A percentile compares a stretch with the other conserved stretches of the same genome.
Conservation (phyloP, 2,888 invertebrate species). For the Andrena hattorfiana region DNA sequence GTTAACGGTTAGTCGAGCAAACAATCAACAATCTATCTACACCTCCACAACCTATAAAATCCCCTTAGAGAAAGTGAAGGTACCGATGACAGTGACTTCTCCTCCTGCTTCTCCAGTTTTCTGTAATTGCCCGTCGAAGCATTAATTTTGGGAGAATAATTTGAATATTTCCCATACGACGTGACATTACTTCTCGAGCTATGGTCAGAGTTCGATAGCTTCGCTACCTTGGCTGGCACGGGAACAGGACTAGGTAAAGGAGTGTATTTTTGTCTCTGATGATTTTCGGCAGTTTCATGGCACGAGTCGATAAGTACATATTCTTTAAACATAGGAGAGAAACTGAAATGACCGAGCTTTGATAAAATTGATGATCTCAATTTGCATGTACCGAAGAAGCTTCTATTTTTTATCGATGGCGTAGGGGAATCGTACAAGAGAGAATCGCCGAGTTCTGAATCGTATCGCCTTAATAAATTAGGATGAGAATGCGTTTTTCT, state of each 20-base stretch:
- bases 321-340: conserved; percentile 76
- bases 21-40: conserved; percentile 15
- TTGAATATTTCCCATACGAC: conserved; percentile 49
- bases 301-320: conserved; percentile 70
- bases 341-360: conserved; percentile 76
- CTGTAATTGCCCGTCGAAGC: conserved; percentile 54
- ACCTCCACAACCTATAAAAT: conserved; percentile 38
- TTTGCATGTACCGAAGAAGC: conserved; percentile 65
- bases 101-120: conserved; percentile 65
- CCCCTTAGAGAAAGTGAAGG: conserved; percentile 58
- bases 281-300: conserved; percentile 55
- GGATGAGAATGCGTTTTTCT: conserved; percentile 74
- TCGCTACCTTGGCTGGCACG: conserved; percentile 74
- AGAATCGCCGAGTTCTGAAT: conserved; percentile 57
- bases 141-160: conserved; percentile 40
- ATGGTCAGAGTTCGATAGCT: conserved; percentile 67
- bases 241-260: conserved; percentile 75
- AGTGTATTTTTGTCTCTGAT: conserved; percentile 74
- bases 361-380: conserved; percentile 72
- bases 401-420: conserved; percentile 43
- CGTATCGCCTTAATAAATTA: conserved; percentile 69
- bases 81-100: conserved; percentile 78
- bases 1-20: conserved; percentile 6
- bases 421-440: conserved; percentile 42
- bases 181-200: conserved; percentile 40